Evolutionary conservation across 1,140 invertebrate species (phyloP), one percentile per base, ranked within the genome.

Genomic region (Calosoma granatense): DNA sequence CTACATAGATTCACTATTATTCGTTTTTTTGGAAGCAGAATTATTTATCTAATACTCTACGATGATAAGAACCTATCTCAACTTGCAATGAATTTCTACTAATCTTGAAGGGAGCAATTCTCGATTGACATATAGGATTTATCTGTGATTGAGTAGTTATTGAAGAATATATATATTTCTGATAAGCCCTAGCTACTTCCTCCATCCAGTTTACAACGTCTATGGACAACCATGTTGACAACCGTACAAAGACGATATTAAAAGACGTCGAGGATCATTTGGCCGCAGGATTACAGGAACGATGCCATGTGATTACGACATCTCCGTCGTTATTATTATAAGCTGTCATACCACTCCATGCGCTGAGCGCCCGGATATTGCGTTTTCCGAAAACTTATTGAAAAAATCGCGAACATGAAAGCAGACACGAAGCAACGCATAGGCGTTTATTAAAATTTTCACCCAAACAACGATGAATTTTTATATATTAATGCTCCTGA

Each of bases 291-390:
- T 47, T 47, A 47, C 41, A 47, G 9, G 15, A 47, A n/a, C n/a
- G 41, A 47, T 47, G 41, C 41, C 41, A 47, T 47, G 41, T 47
- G 41, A 47, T 47, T 47, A 47, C 41, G 41, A 47, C 41, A 17
- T 47, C 14, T 17, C 15, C 17, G 9, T 47, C 17, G 41, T 47
- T 47, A 47, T 47, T 47, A 47, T 47, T 47, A 47, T 47, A 47
- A 47, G 41, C 41, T 47, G 41, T 47, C 41, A 47, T 47, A 9
- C 17, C 9, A 17, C 6, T 47, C 41, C 17, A 47, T 4, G 41
- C 26, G 17, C 41, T 4, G 41, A 47, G 41, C 4, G 41, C 4
- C 41, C 41, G 41, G 41, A 47, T 47, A 47, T 47, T 47, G 17
- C 41, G 17, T 47, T 47, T 47, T 47, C 41, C 41, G 41, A 9